These are phyloP conservation scores for Micrastur ruficollis DNA, from an alignment of 2,797 vertebrate genomes.

Conservation along the genomic window DNA sequence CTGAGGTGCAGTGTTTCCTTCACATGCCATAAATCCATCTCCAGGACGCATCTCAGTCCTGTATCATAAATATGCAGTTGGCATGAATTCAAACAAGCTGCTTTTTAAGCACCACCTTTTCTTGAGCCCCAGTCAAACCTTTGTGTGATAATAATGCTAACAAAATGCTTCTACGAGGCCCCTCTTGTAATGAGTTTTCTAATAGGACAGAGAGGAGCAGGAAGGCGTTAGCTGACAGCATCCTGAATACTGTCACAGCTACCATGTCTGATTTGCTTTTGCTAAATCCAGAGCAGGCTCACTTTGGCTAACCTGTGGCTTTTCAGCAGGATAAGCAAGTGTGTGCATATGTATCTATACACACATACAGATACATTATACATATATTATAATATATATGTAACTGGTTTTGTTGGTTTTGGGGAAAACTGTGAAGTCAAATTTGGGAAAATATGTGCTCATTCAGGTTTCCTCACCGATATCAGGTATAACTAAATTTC, in stretches of 20 bases:
- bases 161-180: neutral
- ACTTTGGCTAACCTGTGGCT: neutral
- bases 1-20: neutral
- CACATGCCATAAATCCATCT: neutral
- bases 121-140: neutral
- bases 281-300: neutral
- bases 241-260: neutral
- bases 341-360: neutral
- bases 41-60: neutral
- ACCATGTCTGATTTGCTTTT: neutral
- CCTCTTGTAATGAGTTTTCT: neutral
- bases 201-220: neutral
- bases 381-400: neutral
- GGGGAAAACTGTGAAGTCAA: neutral
- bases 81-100: neutral
- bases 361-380: fast-evolving
- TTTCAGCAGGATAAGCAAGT: neutral
- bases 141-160: neutral
- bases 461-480: neutral
- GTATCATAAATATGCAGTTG: neutral
- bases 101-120: neutral
- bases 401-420: neutral
- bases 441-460: neutral
- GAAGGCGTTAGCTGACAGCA: neutral
- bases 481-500: neutral